Evolutionary conservation across 2,888 invertebrate genomes (phyloP), one percentile per base, ranked within the genome.

Genomic region (Caprella mutica): DNA sequence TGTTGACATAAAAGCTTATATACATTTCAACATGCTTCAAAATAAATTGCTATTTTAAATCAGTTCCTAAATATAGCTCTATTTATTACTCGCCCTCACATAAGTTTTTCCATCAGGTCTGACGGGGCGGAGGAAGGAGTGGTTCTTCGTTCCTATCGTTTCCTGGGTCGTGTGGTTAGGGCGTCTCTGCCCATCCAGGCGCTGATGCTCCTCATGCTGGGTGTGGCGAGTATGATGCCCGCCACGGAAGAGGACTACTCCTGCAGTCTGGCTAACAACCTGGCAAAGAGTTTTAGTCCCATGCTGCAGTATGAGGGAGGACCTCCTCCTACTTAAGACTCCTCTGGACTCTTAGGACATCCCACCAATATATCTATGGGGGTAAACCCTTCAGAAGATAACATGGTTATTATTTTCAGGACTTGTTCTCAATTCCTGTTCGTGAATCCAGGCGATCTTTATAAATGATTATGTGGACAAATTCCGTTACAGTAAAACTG

Each of bases 131-230:
- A 60, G n/a, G 63, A 57, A 14, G 64, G 64, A 12, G 64, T 64
- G 43, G 64, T 64, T 23, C 52, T 54, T 2, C 52, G 64, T 26
- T 64, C 60, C 23, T 60, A 58, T 50, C 52, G 60, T 66, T 89
- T 90, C 80, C 80, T 92, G 72, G 84, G 86, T 68, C 83, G 94
- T 70, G 92, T 92, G 67, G 81, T 92, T 66, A 81, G 91, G 71
- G 87, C 91, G 55, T 90, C 93, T 23, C 78, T 94, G 67, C 94
- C 94, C 53, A 86, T 97, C 72, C 93, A 97, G 77, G 90, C 92
- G 63, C 77, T 97, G 69, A 85, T 97, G 77, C 80, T 96, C 68
- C 78, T 96, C 62, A 80, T 97, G 69, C 80, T 97, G 70, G 93
- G 94, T 58, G 86, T 91, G 60, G 93, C 94, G 52, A 86, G 92